Evolutionary conservation across 2,797 vertebrate genomes (phyloP).

Genomic region (Phrynocephalus forsythii): DNA sequence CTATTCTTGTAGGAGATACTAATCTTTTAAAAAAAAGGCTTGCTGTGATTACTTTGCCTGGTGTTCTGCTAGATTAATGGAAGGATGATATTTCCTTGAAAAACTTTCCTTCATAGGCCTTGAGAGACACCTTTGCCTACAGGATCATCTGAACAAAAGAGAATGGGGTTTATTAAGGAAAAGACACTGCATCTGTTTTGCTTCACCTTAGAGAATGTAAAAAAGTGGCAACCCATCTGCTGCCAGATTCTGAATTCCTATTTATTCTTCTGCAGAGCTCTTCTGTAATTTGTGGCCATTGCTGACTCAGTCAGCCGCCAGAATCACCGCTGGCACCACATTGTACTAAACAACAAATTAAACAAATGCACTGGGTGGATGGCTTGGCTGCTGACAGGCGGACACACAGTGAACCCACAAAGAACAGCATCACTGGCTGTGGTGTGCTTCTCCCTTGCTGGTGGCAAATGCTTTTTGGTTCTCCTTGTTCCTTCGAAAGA

Average conservation of each 20-base stretch:
- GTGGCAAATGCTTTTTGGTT: not conserved
- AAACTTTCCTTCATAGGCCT: constrained; percentile 36
- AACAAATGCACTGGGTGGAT: constrained; percentile 35
- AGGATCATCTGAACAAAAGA: constrained; percentile 40
- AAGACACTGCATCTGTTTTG: constrained; percentile 14
- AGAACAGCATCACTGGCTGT: constrained; percentile 30
- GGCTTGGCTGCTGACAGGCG: constrained; percentile 15
- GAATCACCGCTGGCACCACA: constrained; percentile 55
- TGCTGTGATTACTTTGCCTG: not conserved
- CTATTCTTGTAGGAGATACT: constrained; percentile 30
- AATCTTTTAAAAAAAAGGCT: not conserved
- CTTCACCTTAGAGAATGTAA: not conserved
- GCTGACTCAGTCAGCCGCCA: constrained; percentile 61
- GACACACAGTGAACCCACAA: constrained; percentile 52
- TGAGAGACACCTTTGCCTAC: constrained; percentile 22
- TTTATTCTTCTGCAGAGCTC: constrained; percentile 49
- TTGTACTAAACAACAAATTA: constrained; percentile 59
- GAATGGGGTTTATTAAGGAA: constrained; percentile 7
- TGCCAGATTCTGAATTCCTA: constrained; percentile 36
- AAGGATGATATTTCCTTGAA: constrained; percentile 15
- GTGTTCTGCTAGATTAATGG: constrained; percentile 23
- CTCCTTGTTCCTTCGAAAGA: not conserved
- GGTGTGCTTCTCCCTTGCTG: constrained; percentile 23
- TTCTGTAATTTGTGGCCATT: constrained; percentile 65
- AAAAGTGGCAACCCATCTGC: constrained; percentile 37